Evolutionary conservation across 2,797 vertebrate species (phyloP).

Genomic region (Etheostoma perlongum): DNA sequence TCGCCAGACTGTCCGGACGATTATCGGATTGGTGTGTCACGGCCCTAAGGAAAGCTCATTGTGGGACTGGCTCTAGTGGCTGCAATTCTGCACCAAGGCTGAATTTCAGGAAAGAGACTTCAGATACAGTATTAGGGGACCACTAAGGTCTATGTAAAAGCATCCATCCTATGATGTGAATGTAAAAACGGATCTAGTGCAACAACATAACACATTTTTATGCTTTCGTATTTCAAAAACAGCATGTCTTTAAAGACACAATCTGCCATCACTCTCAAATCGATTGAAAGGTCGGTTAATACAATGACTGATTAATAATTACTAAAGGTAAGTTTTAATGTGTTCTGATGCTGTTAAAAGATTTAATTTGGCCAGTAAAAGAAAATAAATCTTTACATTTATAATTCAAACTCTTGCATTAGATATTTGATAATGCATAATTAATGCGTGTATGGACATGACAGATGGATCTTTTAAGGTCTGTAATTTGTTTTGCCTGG

Average conservation of each 20-base stretch:
- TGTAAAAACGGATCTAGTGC: neutral
- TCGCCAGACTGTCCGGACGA: too few relatives aligned
- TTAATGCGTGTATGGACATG: slow-evolving; percentile 6
- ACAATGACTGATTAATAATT: neutral
- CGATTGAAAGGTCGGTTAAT: neutral
- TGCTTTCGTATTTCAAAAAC: neutral
- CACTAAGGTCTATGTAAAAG: too few relatives aligned
- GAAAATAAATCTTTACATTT: neutral
- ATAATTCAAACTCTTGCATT: neutral
- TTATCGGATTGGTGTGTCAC: too few relatives aligned
- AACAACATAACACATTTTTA: neutral
- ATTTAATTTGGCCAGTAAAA: neutral
- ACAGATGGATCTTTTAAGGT: neutral
- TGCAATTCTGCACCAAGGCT: too few relatives aligned
- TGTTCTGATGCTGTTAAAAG: slow-evolving; percentile 3
- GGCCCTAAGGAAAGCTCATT: too few relatives aligned
- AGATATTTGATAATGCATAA: neutral
- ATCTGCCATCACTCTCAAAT: neutral
- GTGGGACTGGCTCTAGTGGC: too few relatives aligned
- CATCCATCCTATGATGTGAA: neutral
- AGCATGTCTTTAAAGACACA: neutral
- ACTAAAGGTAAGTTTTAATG: neutral
- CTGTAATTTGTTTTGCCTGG: slow-evolving; percentile 15
- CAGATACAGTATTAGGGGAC: too few relatives aligned
- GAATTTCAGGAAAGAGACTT: too few relatives aligned